phyloP scores from a whole-genome alignment of 1,140 invertebrate species.

The Bombus sylvicola region DNA sequence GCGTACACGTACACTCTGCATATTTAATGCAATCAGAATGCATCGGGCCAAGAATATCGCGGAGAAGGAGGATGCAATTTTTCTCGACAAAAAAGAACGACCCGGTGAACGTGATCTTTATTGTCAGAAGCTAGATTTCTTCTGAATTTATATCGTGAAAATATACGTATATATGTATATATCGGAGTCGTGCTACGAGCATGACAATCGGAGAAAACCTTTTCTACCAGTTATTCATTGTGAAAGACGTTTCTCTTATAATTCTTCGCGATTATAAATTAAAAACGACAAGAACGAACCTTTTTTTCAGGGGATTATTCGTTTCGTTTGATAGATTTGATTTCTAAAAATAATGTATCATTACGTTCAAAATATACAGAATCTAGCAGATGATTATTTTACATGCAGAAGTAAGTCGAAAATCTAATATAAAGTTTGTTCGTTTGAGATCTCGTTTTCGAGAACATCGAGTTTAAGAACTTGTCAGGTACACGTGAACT shows the following conservation, averaged over 20 bases:
- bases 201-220: background rate
- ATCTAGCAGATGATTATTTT: background rate
- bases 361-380: no score
- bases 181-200: background rate
- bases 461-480: background rate
- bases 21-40: conserved; percentile 63
- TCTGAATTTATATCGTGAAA: background rate
- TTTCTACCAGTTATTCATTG: background rate
- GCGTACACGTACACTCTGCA: conserved; percentile 46
- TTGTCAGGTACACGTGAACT: background rate
- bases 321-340: background rate
- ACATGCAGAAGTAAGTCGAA: no score
- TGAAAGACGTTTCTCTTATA: background rate
- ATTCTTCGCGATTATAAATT: background rate
- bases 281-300: background rate
- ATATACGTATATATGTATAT: background rate
- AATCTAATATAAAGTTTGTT: no score
- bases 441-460: background rate
- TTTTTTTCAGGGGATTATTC: background rate
- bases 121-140: conserved; percentile 21
- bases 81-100: conserved; percentile 19
- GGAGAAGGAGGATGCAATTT: conserved; percentile 40
- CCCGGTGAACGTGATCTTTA: conserved; percentile 26
- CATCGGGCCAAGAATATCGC: conserved; percentile 57
- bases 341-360: background rate